phyloP scores from a whole-genome alignment of 2,113 vertebrate species.

The Piprites chloris region DNA sequence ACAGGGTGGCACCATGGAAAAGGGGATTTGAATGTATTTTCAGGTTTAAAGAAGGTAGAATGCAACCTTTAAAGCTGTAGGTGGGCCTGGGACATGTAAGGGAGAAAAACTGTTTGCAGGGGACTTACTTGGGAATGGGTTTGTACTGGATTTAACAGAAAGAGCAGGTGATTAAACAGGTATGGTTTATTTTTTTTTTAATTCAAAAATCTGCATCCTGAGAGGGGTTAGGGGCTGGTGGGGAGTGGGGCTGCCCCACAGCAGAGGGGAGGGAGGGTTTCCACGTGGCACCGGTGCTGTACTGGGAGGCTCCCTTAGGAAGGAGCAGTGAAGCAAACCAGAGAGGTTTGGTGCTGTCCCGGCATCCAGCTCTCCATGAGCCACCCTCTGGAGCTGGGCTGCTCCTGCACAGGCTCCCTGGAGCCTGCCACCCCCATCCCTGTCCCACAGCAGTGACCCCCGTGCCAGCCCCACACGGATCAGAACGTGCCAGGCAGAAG shows the following conservation, averaged over 20 bases:
- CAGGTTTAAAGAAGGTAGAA: too few species aligned
- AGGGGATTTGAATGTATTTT: not conserved
- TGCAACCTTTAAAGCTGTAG: not conserved
- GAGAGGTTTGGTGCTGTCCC: not conserved
- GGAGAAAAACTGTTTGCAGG: not conserved
- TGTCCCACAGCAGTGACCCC: not conserved
- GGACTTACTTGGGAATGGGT: not conserved
- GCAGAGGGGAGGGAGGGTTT: not conserved
- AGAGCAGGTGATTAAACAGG: not conserved
- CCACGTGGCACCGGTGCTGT: accelerated
- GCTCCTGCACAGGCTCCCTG: not conserved
- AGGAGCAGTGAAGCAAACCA: accelerated
- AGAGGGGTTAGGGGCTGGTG: not conserved
- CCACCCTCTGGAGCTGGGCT: not conserved
- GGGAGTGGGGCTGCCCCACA: too few species aligned
- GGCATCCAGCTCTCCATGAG: not conserved
- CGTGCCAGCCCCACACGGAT: accelerated
- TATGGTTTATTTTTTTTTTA: not conserved
- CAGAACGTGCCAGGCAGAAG: not conserved
- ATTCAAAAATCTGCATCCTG: not conserved
- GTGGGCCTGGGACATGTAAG: not conserved
- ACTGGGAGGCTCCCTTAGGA: not conserved
- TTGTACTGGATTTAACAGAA: not conserved
- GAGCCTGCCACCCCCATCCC: not conserved
- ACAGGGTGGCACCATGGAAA: not conserved